phyloP scores from a whole-genome alignment of 1,140 invertebrate species.

The Eueides isabella region DNA sequence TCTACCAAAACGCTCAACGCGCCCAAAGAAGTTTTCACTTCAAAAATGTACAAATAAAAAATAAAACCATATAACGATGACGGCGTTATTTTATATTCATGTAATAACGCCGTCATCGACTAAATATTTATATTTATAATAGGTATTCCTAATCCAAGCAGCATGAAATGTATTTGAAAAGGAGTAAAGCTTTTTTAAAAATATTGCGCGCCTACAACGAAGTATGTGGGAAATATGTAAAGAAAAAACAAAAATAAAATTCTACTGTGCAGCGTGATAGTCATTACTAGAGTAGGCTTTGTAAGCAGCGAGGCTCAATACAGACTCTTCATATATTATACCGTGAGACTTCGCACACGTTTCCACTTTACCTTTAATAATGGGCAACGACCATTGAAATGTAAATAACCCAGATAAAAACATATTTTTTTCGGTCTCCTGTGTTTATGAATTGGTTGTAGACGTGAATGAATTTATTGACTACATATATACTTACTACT shows the following conservation, averaged over 20 bases:
- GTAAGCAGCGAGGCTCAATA: conserved; percentile 17
- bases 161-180: no score
- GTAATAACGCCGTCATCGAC: no score
- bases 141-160: no score
- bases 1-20: no score
- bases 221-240: neutral
- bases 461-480: neutral
- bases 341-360: conserved; percentile 15
- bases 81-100: no score
- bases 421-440: neutral
- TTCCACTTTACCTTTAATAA: conserved; percentile 12
- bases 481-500: neutral
- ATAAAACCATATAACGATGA: no score
- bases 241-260: neutral
- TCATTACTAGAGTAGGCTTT: conserved; percentile 24
- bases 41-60: no score
- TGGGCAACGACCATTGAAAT: conserved; percentile 15
- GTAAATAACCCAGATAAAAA: neutral
- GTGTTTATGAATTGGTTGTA: neutral
- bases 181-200: no score
- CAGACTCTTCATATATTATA: conserved; percentile 20
- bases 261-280: neutral
- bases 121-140: no score
- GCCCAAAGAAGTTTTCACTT: no score
- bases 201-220: neutral